Percentiles rank a stretch among this genome's conserved stretches.
Conservation (phyloP, 2,113 vertebrate species). For the Lepus timidus region DNA sequence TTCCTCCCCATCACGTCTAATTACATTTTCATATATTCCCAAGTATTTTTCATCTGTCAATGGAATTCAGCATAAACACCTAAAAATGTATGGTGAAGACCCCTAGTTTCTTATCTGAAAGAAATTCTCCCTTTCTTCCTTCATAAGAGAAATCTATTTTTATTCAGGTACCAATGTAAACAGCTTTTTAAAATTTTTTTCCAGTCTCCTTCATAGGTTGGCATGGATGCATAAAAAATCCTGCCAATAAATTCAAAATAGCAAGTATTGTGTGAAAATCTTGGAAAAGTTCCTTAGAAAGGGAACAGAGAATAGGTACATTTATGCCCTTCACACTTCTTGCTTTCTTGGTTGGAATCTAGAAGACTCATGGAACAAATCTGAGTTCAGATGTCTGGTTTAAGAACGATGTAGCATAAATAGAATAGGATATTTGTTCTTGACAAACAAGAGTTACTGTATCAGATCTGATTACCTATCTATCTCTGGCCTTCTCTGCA, state of each 20-base stretch:
- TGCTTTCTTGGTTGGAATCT: not conserved
- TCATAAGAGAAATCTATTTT: not conserved
- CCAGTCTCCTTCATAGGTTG: not conserved
- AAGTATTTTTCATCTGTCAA: not conserved
- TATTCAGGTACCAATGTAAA: not conserved
- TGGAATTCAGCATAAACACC: not conserved
- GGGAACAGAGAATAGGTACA: not conserved
- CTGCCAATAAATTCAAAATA: not conserved
- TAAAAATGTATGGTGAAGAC: not conserved
- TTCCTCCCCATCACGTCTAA: not conserved
- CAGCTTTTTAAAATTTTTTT: not conserved
- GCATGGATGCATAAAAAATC: not conserved
- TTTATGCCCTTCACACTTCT: not conserved
- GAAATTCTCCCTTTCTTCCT: not conserved
- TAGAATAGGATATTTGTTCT: too few species aligned
- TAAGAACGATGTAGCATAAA: not conserved
- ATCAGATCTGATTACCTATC: not conserved
- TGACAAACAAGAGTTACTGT: not conserved
- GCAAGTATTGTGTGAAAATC: not conserved
- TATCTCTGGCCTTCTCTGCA: not conserved
- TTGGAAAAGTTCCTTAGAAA: not conserved
- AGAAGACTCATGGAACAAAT: not conserved
- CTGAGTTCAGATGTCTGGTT: not conserved
- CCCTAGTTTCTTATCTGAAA: not conserved
- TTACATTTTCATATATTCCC: not conserved